Base-by-base conservation (phyloP, 1,140 invertebrate species). In the Papilio polytes region DNA sequence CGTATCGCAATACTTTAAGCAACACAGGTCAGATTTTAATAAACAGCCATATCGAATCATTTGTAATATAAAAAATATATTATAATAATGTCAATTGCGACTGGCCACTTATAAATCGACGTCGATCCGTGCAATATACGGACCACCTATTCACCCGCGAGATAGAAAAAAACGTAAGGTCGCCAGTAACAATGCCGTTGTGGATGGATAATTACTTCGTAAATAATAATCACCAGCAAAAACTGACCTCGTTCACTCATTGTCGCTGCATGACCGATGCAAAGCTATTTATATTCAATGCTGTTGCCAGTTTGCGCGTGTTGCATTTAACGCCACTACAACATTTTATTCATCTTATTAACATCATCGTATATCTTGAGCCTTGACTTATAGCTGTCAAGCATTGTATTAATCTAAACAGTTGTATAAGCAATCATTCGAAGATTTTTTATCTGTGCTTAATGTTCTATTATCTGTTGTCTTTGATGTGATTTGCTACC, bases 201-300 rank as follows among this genome's bases (percentile, higher is more conserved):
- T 90, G 90, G 90, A 90, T 88, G 90, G 88, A 88, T 86, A 92
- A 88, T 89, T 90, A 86, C 86, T 83, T 84, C 87, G 84, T 89
- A 90, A 89, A 88, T 86, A 91, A 90, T 92, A 89, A 91, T 87
- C 86, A 87, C 79, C 70, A 73, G 83, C 82, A 91, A 94, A 93
- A 93, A 93, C 82, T 88, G 88, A 86, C 92, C 93, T 93, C 87
- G 87, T 83, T 84, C 80, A 83, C 85, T 90, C 90, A 92, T 92
- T 94, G 92, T 92, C 91, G 85, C 84, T 80, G 78, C 82, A 84
- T 80, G 78, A 82, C 82, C 80, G 83, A 87, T 84, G 87, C 79
- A 82, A 86, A 85, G 84, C 86, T 88, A 85, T 86, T 84, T 85
- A 82, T 80, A 70, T 77, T 86, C 82, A 89, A 88, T 85, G 87